Percentiles rank a stretch among this genome's conserved stretches.
Conservation (phyloP, 1,140 invertebrate species). For the Paraescarpia echinospica region DNA sequence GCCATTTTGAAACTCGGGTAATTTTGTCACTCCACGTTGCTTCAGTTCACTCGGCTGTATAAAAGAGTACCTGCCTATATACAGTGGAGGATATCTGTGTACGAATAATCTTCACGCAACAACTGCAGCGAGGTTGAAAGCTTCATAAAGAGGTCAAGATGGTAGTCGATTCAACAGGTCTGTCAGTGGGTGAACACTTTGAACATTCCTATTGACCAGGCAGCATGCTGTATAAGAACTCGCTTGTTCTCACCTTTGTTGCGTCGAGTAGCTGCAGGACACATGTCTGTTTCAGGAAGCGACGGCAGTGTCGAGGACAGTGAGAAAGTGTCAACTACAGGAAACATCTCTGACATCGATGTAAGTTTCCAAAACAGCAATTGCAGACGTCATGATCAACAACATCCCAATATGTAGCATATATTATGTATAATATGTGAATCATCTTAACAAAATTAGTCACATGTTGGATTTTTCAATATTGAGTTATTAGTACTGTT, state of each 20-base stretch:
- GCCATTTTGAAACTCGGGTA: background rate
- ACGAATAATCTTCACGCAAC: background rate
- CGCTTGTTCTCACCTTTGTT: no score
- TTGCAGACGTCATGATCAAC: background rate
- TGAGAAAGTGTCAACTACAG: constrained; percentile 64
- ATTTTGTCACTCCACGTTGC: background rate
- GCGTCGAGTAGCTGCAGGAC: no score
- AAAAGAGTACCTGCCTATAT: no score
- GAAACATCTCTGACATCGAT: constrained; percentile 74
- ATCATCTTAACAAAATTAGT: no score
- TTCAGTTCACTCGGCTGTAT: no score
- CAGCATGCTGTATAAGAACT: no score
- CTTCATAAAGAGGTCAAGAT: background rate
- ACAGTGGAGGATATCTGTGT: background rate
- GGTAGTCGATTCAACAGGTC: no score
- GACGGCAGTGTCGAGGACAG: constrained; percentile 43
- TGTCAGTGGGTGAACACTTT: no score
- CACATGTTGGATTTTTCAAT: no score
- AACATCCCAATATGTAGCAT: background rate
- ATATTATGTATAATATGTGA: no score
- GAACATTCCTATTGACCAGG: no score
- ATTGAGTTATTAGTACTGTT: no score
- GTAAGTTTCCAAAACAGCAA: constrained; percentile 51
- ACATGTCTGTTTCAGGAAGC: constrained; percentile 49
- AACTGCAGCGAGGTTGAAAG: background rate